Percentiles rank a stretch among this genome's conserved stretches.
These are phyloP conservation scores for Spea bombifrons DNA, from an alignment of 2,113 vertebrate genomes.

Conservation along the genomic window DNA sequence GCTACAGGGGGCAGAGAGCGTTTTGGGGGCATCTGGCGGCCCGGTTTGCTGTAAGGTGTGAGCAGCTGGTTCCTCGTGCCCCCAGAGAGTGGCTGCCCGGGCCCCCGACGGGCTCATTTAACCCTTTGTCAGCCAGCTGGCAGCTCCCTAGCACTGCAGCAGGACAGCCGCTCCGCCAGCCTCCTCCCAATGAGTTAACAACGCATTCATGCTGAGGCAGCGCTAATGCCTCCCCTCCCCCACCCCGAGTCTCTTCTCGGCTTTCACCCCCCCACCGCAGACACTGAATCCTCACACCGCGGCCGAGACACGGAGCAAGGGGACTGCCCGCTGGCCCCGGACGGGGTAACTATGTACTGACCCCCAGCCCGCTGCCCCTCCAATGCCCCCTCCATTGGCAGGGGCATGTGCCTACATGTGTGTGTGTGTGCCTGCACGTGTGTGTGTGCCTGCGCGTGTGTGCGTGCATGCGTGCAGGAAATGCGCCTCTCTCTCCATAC, in stretches of 20 bases:
- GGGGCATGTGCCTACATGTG: neutral
- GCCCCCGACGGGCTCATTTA: neutral
- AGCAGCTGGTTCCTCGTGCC: neutral
- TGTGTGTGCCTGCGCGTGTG: neutral
- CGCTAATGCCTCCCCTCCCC: constrained; percentile 8
- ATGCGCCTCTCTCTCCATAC: neutral
- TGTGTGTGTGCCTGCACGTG: neutral
- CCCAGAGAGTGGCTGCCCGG: too few relatives aligned
- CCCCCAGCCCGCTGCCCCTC: neutral
- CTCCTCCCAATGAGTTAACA: constrained; percentile 19
- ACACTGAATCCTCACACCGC: neutral
- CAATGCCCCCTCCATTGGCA: too few relatives aligned
- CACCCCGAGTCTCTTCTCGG: neutral
- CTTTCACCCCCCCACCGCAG: constrained; percentile 6
- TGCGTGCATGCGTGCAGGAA: neutral
- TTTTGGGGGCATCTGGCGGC: neutral
- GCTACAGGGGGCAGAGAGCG: neutral
- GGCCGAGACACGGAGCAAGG: neutral
- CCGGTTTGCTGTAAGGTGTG: neutral
- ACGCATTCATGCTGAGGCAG: constrained; percentile 10
- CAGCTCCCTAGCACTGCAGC: neutral
- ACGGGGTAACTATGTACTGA: neutral
- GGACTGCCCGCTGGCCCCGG: neutral
- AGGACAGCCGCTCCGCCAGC: neutral
- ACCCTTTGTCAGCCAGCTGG: neutral